Evolutionary conservation across 2,113 vertebrate species (phyloP).

Genomic region (Sinosuthora webbiana): DNA sequence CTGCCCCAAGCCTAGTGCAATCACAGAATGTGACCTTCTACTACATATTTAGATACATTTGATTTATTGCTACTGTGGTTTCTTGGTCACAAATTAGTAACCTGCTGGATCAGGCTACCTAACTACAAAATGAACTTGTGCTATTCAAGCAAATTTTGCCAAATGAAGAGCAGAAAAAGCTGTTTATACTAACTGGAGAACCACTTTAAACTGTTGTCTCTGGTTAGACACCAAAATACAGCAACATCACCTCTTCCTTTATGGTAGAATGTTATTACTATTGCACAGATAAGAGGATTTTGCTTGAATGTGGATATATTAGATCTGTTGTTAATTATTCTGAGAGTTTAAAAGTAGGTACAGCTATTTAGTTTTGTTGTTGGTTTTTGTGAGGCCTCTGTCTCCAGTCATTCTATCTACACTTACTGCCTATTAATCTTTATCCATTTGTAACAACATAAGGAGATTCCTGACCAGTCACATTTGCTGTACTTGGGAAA

Average conservation of each 20-base stretch:
- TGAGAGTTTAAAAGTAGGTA: background rate
- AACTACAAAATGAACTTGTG: constrained; percentile 1
- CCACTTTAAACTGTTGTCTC: background rate
- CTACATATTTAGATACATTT: background rate
- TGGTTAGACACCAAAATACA: background rate
- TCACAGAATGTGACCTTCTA: background rate
- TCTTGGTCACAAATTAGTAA: background rate
- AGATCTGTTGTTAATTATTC: background rate
- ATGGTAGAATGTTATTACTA: background rate
- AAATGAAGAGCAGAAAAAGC: constrained; percentile 22
- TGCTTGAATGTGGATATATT: background rate
- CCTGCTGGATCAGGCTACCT: background rate
- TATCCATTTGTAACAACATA: background rate
- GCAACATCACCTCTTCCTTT: background rate
- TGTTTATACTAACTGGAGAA: background rate
- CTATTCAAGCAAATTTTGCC: background rate
- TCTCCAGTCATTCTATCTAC: background rate
- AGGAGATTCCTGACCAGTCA: background rate
- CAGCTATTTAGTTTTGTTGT: background rate
- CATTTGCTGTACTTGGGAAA: background rate
- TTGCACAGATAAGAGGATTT: background rate
- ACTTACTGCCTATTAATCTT: background rate
- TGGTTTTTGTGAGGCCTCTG: background rate
- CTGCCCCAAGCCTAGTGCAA: background rate
- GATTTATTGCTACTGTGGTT: background rate